Evolutionary conservation across 2,113 vertebrate species (phyloP), one percentile per base, ranked within the genome.

Genomic region (Cebus imitator): DNA sequence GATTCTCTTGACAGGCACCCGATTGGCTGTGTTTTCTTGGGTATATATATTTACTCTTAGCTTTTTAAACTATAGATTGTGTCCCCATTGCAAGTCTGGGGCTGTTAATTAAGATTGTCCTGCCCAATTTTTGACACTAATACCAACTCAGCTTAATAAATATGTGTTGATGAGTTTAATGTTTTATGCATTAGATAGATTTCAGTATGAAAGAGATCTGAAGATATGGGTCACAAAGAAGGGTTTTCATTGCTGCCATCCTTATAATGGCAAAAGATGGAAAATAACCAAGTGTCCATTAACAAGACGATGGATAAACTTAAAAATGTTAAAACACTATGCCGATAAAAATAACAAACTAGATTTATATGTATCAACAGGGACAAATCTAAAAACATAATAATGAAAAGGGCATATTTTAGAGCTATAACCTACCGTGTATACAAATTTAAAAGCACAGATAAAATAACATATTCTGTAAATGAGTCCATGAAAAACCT

Each of bases 61-160:
- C 18, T 85, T 27, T 84, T 95, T 84, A 87, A 79, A 72, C 82
- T 52, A 18, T 32, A 58, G 27, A 84, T 25, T 14, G 25, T 6
- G n/a, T 89, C 52, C 40, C n/a, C 87, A 21, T 12, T 82, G 55
- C 52, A 86, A 89, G 68, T 79, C 35, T 88, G 3, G 35, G 58
- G 58, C n/a, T 93, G 43, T 73, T 93, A 52, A 89, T 96, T 95
- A 93, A 91, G 43, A 96, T 96, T 82, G 81, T 32, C 35, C 89
- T 79, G 75, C 66, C n/a, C 48, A 40, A 12, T 52, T 82, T 83
- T 91, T 86, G 6, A 57, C 40, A 82, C 57, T 27, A 50, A 45
- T 86, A 58, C 52, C 20, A 82, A 52, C 50, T 57, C 79, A 14
- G 21, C 43, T 86, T 96, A 72, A 95, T 91, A 91, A 93, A 81